Evolutionary conservation across 2,888 invertebrate species (phyloP), one percentile per base, ranked within the genome.

Genomic region (Cryptus viduatorius): DNA sequence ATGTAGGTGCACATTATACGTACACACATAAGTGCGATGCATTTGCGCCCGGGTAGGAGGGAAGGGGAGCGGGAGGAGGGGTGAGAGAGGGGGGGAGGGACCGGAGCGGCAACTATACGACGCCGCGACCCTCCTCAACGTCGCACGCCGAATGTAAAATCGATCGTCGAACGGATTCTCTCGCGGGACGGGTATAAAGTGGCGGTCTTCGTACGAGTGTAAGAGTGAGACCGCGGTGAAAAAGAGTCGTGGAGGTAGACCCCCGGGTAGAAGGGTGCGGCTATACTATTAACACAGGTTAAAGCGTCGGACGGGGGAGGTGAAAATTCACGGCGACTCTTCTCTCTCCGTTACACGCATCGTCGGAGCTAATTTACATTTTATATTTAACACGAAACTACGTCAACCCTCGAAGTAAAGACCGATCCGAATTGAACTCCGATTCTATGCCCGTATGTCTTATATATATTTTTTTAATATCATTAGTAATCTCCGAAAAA

Each of bases 91-190:
- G 24, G 12, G 67, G 37, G 56, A 78, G 77, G 77, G 37, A 53
- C n/a, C n/a, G n/a, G 14, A 46, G 61, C 48, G 50, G 76, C 76
- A 72, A 77, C 68, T 61, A 79, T 61, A 79, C 85, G 83, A 84
- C 80, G 83, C 81, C 84, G 65, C 91, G 92, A 92, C 92, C 92
- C 92, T 92, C 90, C 91, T 90, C 90, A 90, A 90, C 89, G 82
- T 86, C 86, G 75, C 78, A 67, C 86, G 86, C 83, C 85, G 87
- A 88, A 88, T 89, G 86, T 87, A 83, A 86, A 88, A 90, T 89
- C 88, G 87, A 87, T 88, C 86, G 86, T 84, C 82, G 83, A 87
- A 77, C 86, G 85, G 77, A 85, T 86, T 85, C 86, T 85, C 83
- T 83, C 79, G 79, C 81, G 86, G 79, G 84, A 85, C 86, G 80